phyloP scores from a whole-genome alignment of 1,140 invertebrate genomes.

The Telenomus remus region DNA sequence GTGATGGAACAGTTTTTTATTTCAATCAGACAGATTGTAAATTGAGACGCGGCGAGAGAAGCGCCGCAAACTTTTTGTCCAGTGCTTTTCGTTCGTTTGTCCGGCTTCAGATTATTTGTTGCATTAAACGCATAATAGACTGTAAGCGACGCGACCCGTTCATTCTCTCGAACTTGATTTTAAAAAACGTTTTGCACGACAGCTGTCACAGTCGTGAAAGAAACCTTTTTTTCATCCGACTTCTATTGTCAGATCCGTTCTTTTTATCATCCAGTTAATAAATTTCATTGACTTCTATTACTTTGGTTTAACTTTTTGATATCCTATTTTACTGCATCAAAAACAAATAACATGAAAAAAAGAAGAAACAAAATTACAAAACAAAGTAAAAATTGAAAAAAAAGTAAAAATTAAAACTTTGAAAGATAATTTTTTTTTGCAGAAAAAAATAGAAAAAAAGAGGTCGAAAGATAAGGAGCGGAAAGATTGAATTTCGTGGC shows the following conservation, averaged over 20 bases:
- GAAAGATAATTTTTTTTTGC: neutral
- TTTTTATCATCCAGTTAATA: too few species aligned
- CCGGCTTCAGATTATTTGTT: conserved; percentile 13
- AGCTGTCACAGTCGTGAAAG: conserved; percentile 26
- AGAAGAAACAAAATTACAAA: too few species aligned
- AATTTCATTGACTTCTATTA: too few species aligned
- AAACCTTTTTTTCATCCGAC: conserved; percentile 6
- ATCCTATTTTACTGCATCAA: too few species aligned
- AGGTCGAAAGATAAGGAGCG: neutral
- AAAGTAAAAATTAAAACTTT: too few species aligned
- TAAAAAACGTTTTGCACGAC: conserved; percentile 19
- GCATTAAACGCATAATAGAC: conserved; percentile 17
- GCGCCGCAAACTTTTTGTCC: conserved; percentile 6
- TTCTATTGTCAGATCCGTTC: conserved; percentile 7
- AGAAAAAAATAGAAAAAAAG: neutral
- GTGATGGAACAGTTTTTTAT: neutral
- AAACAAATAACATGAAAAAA: too few species aligned
- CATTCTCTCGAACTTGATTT: conserved; percentile 5
- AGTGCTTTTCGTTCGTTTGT: conserved; percentile 5
- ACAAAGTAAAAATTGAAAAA: too few species aligned
- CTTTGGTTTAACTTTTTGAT: too few species aligned
- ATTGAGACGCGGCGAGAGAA: conserved; percentile 8
- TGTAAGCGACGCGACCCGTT: conserved; percentile 10
- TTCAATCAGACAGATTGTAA: conserved; percentile 20
- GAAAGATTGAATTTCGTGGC: neutral